phyloP scores from a whole-genome alignment of 1,140 invertebrate species.

The Drosophila ohnishii region DNA sequence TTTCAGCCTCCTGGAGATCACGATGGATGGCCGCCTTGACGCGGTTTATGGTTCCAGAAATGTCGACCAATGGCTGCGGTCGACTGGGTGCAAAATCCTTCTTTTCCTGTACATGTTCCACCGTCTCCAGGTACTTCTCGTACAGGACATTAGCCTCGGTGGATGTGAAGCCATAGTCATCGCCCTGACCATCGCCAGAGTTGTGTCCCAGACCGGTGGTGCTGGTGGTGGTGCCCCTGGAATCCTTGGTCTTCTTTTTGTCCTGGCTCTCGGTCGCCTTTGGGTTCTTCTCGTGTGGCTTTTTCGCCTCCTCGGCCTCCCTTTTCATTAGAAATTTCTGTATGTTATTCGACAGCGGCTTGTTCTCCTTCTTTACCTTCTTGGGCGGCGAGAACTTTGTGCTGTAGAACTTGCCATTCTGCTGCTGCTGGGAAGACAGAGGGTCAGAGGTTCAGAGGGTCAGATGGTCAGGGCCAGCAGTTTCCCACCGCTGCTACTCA shows the following conservation, averaged over 20 bases:
- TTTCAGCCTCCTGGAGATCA: constrained; percentile 87
- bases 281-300: constrained; percentile 86
- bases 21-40: constrained; percentile 89
- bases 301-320: constrained; percentile 90
- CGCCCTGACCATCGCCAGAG: constrained; percentile 89
- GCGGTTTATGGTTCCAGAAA: constrained; percentile 87
- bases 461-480: neutral
- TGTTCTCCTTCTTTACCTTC: constrained; percentile 88
- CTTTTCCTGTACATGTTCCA: constrained; percentile 72
- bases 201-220: constrained; percentile 75
- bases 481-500: neutral
- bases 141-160: constrained; percentile 91
- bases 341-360: constrained; percentile 88
- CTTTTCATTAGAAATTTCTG: constrained; percentile 91
- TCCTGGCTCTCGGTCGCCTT: constrained; percentile 83
- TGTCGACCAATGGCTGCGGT: constrained; percentile 82
- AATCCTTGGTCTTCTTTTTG: constrained; percentile 84
- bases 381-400: constrained; percentile 92
- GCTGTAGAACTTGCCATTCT: constrained; percentile 86
- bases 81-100: constrained; percentile 71
- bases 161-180: constrained; percentile 95
- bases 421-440: neutral
- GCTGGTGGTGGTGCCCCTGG: neutral
- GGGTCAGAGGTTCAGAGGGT: neutral
- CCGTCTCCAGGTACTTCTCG: constrained; percentile 92